phyloP scores from a whole-genome alignment of 1,140 invertebrate genomes.

The Drosophila guanche region DNA sequence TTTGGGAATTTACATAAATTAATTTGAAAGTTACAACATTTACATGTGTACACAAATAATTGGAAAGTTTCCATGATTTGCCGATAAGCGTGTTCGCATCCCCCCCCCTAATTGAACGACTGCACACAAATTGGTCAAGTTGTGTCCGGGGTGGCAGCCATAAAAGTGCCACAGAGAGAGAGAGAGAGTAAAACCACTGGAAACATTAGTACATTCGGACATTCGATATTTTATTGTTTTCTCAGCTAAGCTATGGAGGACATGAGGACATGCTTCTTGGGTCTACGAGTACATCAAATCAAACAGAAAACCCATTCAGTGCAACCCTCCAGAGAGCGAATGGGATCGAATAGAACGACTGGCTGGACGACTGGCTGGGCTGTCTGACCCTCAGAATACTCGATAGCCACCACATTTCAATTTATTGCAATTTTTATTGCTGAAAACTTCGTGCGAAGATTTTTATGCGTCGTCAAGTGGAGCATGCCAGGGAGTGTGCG shows the following conservation, averaged over 20 bases:
- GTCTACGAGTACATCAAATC: slow-evolving; percentile 52
- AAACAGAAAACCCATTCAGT: slow-evolving; percentile 50
- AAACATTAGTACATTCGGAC: slow-evolving; percentile 56
- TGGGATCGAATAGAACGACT: too few relatives aligned
- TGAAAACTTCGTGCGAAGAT: slow-evolving; percentile 59
- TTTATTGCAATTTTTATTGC: slow-evolving; percentile 76
- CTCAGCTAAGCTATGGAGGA: slow-evolving; percentile 51
- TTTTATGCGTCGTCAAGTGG: slow-evolving; percentile 74
- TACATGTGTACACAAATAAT: slow-evolving; percentile 68
- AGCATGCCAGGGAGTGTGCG: slow-evolving; percentile 12
- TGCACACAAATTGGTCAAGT: slow-evolving; percentile 45
- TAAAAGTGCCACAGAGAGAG: slow-evolving; percentile 46
- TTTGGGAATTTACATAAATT: slow-evolving; percentile 72
- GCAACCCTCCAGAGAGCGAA: slow-evolving; percentile 24
- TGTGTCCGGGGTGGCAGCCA: slow-evolving; percentile 17
- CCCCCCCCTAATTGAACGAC: slow-evolving; percentile 43
- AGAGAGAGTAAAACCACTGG: slow-evolving; percentile 16
- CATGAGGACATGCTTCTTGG: slow-evolving; percentile 43
- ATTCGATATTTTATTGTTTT: slow-evolving; percentile 64
- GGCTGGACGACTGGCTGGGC: slow-evolving; percentile 26
- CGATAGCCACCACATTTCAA: slow-evolving; percentile 61
- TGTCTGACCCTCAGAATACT: slow-evolving; percentile 42
- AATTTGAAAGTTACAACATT: slow-evolving; percentile 62
- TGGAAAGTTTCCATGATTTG: slow-evolving; percentile 60
- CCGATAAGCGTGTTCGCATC: slow-evolving; percentile 48